phyloP scores from a whole-genome alignment of 2,113 vertebrate genomes.

The Thamnophis sirtalis region DNA sequence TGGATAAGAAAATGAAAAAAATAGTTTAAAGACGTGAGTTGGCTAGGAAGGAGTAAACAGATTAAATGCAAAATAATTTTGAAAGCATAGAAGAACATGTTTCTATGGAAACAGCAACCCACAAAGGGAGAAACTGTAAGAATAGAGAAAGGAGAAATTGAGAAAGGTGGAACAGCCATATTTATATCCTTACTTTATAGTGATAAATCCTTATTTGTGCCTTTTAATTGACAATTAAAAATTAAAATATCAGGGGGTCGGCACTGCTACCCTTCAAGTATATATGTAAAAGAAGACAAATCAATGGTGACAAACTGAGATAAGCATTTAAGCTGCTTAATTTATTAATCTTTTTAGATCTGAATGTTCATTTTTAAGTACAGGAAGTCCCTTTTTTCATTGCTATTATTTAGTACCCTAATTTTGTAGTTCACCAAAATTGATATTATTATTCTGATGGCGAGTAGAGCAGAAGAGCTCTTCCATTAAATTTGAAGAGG shows the following conservation, averaged over 20 bases:
- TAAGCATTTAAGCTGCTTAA: slow-evolving; percentile 3
- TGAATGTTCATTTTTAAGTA: slow-evolving; percentile 25
- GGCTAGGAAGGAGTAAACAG: slow-evolving; percentile 66
- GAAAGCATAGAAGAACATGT: slow-evolving; percentile 67
- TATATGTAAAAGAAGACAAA: not conserved
- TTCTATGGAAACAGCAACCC: slow-evolving; percentile 78
- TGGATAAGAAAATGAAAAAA: not conserved
- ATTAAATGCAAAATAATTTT: slow-evolving; percentile 73
- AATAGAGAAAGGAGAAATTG: slow-evolving; percentile 12
- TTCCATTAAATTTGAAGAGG: not conserved
- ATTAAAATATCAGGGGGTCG: slow-evolving; percentile 14
- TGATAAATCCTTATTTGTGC: slow-evolving; percentile 51
- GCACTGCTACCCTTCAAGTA: not conserved
- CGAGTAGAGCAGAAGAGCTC: not conserved
- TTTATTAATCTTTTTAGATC: not conserved
- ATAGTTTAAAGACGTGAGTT: slow-evolving; percentile 32
- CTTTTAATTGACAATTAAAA: slow-evolving; percentile 40
- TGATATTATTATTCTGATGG: not conserved
- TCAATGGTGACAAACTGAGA: slow-evolving; percentile 22
- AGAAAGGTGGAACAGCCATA: slow-evolving; percentile 54
- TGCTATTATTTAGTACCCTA: not conserved
- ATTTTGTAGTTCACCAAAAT: not conserved
- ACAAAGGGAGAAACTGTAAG: slow-evolving; percentile 55
- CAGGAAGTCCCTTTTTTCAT: not conserved
- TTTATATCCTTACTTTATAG: slow-evolving; percentile 44